Percentiles rank a stretch among this genome's conserved stretches.
Conservation (phyloP, 2,888 invertebrate genomes). For the Syrphus vitripennis region DNA sequence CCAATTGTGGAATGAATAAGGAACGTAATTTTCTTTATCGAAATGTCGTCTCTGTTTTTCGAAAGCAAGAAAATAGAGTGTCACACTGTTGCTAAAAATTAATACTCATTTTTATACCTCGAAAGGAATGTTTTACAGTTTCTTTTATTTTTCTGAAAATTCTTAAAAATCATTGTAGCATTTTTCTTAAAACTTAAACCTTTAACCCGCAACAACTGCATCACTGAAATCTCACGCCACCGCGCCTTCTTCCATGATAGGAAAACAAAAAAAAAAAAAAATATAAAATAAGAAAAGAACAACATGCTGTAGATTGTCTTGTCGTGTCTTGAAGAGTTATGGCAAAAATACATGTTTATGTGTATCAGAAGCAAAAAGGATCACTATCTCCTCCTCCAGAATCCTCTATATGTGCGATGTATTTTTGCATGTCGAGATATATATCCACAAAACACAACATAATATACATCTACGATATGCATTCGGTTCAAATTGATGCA, state of each 20-base stretch:
- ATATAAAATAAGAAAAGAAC: slow-evolving; percentile 10
- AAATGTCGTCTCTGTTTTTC: too few species aligned
- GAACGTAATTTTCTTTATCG: too few species aligned
- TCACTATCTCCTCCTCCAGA: slow-evolving; percentile 22
- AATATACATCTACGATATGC: slow-evolving; percentile 14
- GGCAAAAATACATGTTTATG: slow-evolving; percentile 58
- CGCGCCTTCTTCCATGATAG: background rate
- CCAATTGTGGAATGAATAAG: too few species aligned
- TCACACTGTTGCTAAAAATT: too few species aligned
- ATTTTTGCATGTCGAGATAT: slow-evolving; percentile 64
- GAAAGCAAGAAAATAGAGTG: too few species aligned
- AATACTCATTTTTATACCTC: too few species aligned
- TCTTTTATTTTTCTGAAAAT: background rate
- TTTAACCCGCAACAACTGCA: background rate
- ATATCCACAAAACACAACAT: slow-evolving; percentile 35
- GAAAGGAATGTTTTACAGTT: too few species aligned
- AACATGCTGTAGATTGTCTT: slow-evolving; percentile 58
- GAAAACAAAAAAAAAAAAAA: background rate
- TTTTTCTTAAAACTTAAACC: background rate
- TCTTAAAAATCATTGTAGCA: background rate
- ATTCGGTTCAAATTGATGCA: slow-evolving; percentile 52
- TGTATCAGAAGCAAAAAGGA: slow-evolving; percentile 48
- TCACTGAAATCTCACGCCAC: background rate
- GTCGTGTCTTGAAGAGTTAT: slow-evolving; percentile 67
- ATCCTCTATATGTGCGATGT: slow-evolving; percentile 6